Evolutionary conservation across 2,888 invertebrate genomes (phyloP).

Genomic region (Dorcus parallelipipedus): DNA sequence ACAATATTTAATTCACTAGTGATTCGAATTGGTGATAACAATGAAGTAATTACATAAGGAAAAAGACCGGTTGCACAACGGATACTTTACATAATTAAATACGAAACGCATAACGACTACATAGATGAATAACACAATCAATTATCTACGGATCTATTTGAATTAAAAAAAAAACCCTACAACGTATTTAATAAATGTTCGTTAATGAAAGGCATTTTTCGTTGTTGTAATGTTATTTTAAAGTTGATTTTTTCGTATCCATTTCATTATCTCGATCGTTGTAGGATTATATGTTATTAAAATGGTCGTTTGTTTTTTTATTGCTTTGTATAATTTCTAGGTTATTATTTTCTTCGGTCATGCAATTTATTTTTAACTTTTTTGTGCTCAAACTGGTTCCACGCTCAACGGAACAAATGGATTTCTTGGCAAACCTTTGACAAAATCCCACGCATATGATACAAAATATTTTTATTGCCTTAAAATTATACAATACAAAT

Average conservation of each 20-base stretch:
- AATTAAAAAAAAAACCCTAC: no score
- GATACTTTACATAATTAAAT: not conserved
- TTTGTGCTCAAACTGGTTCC: no score
- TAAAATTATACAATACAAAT: no score
- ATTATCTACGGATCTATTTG: no score
- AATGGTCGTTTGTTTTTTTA: no score
- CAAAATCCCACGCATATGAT: no score
- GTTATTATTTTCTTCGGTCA: no score
- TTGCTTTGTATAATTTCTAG: no score
- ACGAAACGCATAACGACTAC: not conserved
- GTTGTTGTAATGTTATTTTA: not conserved
- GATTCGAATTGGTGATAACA: not conserved
- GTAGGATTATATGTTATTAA: not conserved
- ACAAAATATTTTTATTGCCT: no score
- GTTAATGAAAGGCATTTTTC: not conserved
- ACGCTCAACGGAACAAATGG: no score
- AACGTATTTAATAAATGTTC: not conserved
- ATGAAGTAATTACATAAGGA: not conserved
- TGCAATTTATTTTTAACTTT: no score
- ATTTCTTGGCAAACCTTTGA: no score
- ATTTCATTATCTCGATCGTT: not conserved
- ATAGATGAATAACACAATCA: not conserved
- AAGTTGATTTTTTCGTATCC: not conserved
- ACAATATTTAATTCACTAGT: not conserved
- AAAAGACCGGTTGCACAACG: constrained; percentile 1